Conservation (phyloP, 2,797 vertebrate species). For the Oreochromis mossambicus region DNA sequence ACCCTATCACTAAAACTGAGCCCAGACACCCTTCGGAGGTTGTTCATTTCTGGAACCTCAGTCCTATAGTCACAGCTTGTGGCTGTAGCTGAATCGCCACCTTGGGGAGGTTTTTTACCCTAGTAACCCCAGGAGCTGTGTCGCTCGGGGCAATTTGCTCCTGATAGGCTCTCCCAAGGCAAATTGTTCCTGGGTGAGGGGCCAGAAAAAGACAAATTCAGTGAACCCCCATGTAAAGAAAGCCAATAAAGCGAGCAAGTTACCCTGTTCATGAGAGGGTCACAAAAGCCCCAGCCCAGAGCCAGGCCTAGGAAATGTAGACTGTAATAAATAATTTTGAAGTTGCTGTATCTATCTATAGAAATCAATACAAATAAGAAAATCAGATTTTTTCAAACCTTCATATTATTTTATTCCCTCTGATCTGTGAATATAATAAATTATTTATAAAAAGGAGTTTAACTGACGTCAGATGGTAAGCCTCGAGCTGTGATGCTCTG, state of each 20-base stretch:
- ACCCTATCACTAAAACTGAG: not conserved
- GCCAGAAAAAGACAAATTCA: not conserved
- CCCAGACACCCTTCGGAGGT: not conserved
- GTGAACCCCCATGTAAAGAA: not conserved
- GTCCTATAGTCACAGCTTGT: not conserved
- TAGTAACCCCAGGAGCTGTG: not conserved
- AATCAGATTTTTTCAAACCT: not conserved
- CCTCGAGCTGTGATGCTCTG: not conserved
- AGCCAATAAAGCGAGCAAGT: not conserved
- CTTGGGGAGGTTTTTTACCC: not conserved
- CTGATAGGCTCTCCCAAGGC: not conserved
- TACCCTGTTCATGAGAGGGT: not conserved
- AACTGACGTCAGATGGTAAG: not conserved
- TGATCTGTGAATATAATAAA: not conserved
- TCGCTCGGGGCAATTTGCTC: not conserved
- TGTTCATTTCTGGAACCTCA: not conserved
- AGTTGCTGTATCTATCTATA: not conserved
- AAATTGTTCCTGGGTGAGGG: not conserved
- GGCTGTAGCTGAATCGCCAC: not conserved
- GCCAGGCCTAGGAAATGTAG: not conserved
- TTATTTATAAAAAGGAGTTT: constrained; percentile 3
- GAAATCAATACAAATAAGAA: not conserved
- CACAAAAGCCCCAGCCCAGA: not conserved
- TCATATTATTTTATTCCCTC: not conserved
- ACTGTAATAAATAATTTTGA: not conserved